Evolutionary conservation across 2,113 vertebrate genomes (phyloP).

Genomic region (Acrocephalus kingi): DNA sequence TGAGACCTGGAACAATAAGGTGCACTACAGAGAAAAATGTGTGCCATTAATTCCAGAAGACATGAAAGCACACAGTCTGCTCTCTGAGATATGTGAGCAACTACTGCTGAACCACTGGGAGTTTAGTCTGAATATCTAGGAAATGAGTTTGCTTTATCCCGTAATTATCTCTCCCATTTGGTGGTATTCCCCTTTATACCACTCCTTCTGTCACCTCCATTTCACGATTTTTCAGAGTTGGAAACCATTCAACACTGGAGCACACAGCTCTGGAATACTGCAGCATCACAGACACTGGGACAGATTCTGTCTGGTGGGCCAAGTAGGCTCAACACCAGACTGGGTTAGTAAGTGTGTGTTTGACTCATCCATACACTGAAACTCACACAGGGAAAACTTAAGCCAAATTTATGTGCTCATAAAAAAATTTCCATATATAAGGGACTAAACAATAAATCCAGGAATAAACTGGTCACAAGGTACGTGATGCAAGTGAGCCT

Average conservation of each 20-base stretch:
- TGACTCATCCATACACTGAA: not conserved
- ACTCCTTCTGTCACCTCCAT: not conserved
- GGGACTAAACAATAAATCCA: not conserved
- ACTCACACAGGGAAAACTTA: not conserved
- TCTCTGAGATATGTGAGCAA: not conserved
- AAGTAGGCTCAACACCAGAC: not conserved
- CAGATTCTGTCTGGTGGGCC: not conserved
- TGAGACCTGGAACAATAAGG: slow-evolving; percentile 76
- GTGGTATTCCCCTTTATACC: not conserved
- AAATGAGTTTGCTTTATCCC: not conserved
- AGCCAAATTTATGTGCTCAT: not conserved
- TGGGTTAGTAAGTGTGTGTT: not conserved
- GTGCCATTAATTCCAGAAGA: not conserved
- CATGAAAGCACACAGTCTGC: not conserved
- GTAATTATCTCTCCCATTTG: not conserved
- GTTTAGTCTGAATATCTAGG: not conserved
- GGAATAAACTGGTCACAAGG: not conserved
- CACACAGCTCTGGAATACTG: not conserved
- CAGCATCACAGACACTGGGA: not conserved
- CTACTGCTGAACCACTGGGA: not conserved
- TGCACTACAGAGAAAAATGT: slow-evolving; percentile 70
- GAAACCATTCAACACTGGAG: not conserved
- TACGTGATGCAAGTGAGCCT: not conserved
- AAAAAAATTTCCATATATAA: not conserved
- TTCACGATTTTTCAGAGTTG: not conserved